Percentiles rank a stretch among this genome's conserved stretches.
These are phyloP conservation scores for Graphium colonna DNA, from an alignment of 2,888 invertebrate genomes.

Conservation along the genomic window DNA sequence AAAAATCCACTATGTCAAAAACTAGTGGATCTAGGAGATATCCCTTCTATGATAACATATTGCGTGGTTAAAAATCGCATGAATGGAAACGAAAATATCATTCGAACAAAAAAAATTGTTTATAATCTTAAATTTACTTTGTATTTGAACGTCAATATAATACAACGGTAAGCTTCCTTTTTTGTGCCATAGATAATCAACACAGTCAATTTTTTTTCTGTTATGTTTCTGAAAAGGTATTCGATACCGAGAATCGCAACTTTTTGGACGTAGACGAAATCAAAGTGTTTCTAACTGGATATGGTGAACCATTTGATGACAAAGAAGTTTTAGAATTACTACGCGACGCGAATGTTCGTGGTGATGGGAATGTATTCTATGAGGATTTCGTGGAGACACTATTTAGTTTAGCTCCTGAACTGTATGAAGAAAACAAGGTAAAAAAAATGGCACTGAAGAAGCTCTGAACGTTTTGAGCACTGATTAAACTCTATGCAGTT, in stretches of 20 bases:
- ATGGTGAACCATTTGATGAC: constrained; percentile 47
- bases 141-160: no score
- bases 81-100: no score
- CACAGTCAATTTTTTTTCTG: neutral
- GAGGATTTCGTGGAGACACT: constrained; percentile 58
- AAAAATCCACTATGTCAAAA: no score
- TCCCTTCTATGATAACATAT: no score
- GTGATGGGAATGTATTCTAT: constrained; percentile 61
- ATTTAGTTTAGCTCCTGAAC: constrained; percentile 58
- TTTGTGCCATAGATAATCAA: neutral
- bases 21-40: no score
- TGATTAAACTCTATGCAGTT: no score
- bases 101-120: no score
- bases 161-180: neutral
- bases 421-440: constrained; percentile 56
- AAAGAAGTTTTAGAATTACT: constrained; percentile 52
- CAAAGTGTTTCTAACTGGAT: constrained; percentile 43
- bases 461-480: no score
- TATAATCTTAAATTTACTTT: no score
- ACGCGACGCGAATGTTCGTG: constrained; percentile 61
- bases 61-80: no score
- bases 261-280: constrained; percentile 59
- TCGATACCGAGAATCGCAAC: constrained; percentile 61
- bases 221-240: constrained; percentile 43
- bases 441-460: no score